These are phyloP conservation scores for Petromus typicus DNA, from an alignment of 2,113 vertebrate species.

Conservation along the genomic window DNA sequence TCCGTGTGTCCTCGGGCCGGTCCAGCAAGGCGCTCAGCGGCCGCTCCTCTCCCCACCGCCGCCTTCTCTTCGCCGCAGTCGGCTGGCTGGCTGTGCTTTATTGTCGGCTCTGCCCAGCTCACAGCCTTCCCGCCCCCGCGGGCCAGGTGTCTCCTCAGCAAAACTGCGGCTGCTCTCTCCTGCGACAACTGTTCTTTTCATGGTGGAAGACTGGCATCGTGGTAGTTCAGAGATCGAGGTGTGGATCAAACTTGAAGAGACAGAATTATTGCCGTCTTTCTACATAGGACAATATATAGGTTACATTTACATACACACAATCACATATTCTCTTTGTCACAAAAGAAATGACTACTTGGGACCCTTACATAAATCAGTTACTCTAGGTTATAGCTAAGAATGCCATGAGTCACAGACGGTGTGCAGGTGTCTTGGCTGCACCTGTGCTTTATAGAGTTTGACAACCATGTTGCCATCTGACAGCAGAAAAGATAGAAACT, in stretches of 20 bases:
- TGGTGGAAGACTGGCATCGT: conserved; percentile 60
- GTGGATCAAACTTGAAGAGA: neutral
- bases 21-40: rapidly evolving
- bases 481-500: neutral
- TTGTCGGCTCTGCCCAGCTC: neutral
- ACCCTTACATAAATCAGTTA: neutral
- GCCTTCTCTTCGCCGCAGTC: neutral
- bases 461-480: neutral
- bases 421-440: neutral
- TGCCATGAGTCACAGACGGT: conserved; percentile 6
- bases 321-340: conserved; percentile 15
- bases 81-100: neutral
- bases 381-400: conserved; percentile 59
- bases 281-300: neutral
- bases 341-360: neutral
- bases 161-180: neutral
- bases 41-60: neutral
- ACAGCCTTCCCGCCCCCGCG: neutral
- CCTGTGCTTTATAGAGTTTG: neutral
- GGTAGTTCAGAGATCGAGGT: conserved; percentile 52
- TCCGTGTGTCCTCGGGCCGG: neutral
- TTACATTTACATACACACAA: neutral
- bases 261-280: neutral
- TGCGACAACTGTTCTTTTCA: conserved; percentile 10
- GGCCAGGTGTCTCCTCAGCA: neutral